Base-by-base conservation (phyloP, 1,140 invertebrate species). In the Drosophila sulfurigaster region DNA sequence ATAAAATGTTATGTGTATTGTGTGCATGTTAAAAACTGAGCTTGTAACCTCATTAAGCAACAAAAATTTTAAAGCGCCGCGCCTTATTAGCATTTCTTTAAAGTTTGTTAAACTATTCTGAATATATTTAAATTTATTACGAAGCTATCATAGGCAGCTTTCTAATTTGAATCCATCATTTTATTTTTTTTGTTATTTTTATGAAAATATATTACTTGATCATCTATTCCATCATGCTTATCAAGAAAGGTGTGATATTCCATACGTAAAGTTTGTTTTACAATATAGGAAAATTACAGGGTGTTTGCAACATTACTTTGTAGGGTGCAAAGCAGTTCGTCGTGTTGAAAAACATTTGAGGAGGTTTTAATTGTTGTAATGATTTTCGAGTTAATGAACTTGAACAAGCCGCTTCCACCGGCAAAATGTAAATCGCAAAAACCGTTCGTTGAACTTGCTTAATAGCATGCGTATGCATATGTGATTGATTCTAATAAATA, bases 321-420 rank as follows among this genome's bases (percentile, higher is more conserved):
- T 30, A 20, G 8, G 30, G 52, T n/a, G 35, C 52, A 41, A 51
- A 51, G n/a, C 32, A 64, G 35, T 43, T 35, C 16, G 63, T 63
- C n/a, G 48, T 30, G n/a, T 57, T 41, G 49, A 64, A 52, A 30
- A n/a, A 51, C 43, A 32, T 68, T 41, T 59, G 32, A 35, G 8
- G 51, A 6, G 13, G 28, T 25, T 58, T 69, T 30, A 45, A 41
- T 68, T 75, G 38, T 58, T 78, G 71, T 63, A 74, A 71, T 63
- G 45, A 7, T 64, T 57, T 38, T 45, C 46, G 59, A 77, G 75
- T 78, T 78, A 78, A 78, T 79, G 78, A 78, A 80, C 75, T 80
- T 80, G 64, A 78, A 78, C 13, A 51, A 48, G 41, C 48, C 48
- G 69, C 48, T 48, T 35, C 62, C 43, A 78, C 65, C 65, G 65